phyloP scores from a whole-genome alignment of 2,888 invertebrate species.

The Drosophila austrosaltans region DNA sequence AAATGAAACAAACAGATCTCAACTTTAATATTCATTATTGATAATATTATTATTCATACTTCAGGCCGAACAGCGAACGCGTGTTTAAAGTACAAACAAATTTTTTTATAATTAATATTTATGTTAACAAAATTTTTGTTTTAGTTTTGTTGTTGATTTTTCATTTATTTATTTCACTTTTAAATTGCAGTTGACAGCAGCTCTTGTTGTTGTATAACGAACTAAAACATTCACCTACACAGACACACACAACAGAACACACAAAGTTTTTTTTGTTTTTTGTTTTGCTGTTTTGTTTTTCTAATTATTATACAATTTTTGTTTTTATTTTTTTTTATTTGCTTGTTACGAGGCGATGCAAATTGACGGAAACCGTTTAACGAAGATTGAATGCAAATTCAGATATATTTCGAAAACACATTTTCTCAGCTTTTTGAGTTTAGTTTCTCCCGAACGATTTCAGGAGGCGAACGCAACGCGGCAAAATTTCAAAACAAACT shows the following conservation, averaged over 20 bases:
- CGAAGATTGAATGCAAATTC: conserved; percentile 17
- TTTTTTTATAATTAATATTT: neutral
- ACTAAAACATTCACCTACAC: neutral
- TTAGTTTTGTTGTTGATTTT: conserved; percentile 15
- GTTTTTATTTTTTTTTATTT: conserved; percentile 5
- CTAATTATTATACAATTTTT: conserved; percentile 2
- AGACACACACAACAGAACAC: neutral
- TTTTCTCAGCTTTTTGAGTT: neutral
- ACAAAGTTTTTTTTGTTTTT: neutral
- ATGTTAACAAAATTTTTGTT: neutral
- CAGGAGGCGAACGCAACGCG: conserved; percentile 61
- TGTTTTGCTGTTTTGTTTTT: neutral
- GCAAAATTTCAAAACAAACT: conserved; percentile 79
- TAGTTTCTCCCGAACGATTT: conserved; percentile 12
- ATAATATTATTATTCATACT: neutral
- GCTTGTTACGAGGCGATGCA: neutral
- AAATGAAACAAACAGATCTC: neutral
- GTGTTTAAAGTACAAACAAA: conserved; percentile 4
- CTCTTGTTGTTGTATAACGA: conserved; percentile 16
- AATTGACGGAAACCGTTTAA: conserved; percentile 22
- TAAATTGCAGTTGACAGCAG: conserved; percentile 20
- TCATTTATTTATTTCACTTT: conserved; percentile 20
- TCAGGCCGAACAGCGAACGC: neutral
- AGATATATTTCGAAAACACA: neutral
- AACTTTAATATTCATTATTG: neutral